Base-by-base conservation (phyloP, 1,140 invertebrate species). In the Coelopa frigida region DNA sequence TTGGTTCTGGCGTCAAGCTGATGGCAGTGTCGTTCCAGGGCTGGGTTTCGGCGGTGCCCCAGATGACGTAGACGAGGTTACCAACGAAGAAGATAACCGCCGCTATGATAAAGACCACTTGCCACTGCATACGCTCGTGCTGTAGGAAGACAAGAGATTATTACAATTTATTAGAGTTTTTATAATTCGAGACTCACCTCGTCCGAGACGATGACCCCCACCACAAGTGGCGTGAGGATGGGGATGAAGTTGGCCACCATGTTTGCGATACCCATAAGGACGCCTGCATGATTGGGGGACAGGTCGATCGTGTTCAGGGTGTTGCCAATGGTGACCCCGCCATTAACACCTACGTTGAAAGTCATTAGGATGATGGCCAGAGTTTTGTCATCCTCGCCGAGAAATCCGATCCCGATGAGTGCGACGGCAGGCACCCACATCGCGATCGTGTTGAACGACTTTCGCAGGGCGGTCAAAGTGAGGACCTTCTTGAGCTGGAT, bases 281-380 rank as follows among this genome's bases (percentile, higher is more conserved):
- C 79, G 26, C 85, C 85, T 2, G 81, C 78, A 58, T 82, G 85
- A 59, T 86, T 85, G 0, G 85, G 84, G 4, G 83, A 78, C 54
- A 88, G 75, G 63, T 87, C 85, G 50, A 86, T 77, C 36, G 83
- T 79, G 50, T 82, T 81, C 18, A 81, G 71, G 53, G 78, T 70
- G 49, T 70, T 73, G 7, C 87, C 89, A 35, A 83, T 79, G 55
- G 80, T 84, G 35, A 81, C 76, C 17, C 82, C 82, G 10, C 86
- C 82, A 49, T 89, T 88, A 1, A 85, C 66, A 1, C 83, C 81
- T 2, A 90, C 85, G 15, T 85, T 82, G 3, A 84, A 50, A 0
- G 81, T 75, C 2, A 87, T 69, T 36, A 87, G 60, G 0, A 58
- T 55, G 2, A 84, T 76, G 1, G 82, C 79, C n/a, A 77, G 44